phyloP scores from a whole-genome alignment of 2,113 vertebrate genomes.

The Chaenogobius annularis region DNA sequence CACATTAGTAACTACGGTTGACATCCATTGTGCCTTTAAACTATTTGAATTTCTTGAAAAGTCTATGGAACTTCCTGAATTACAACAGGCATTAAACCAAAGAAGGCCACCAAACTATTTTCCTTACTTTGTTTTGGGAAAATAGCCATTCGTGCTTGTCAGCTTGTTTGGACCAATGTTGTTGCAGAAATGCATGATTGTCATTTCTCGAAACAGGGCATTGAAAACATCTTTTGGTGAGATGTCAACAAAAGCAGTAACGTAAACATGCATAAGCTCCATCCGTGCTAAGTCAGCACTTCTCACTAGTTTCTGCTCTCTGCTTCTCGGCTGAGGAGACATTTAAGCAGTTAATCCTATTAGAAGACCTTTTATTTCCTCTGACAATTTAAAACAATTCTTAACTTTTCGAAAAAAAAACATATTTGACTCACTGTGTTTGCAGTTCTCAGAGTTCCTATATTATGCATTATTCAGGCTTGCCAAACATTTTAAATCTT shows the following conservation, averaged over 20 bases:
- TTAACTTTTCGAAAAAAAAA: background rate
- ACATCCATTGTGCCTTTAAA: too few relatives aligned
- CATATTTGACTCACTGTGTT: background rate
- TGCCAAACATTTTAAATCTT: background rate
- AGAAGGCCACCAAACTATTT: too few relatives aligned
- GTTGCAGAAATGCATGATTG: background rate
- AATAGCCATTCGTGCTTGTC: too few relatives aligned
- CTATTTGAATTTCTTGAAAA: too few relatives aligned
- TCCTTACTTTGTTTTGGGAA: too few relatives aligned
- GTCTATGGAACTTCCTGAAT: too few relatives aligned
- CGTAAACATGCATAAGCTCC: background rate
- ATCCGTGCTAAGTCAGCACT: too few relatives aligned
- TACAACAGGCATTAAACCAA: too few relatives aligned
- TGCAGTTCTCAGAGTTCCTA: background rate
- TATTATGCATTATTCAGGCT: background rate
- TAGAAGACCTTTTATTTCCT: background rate
- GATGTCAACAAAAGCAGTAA: background rate
- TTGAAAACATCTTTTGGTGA: background rate
- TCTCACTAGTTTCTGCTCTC: background rate
- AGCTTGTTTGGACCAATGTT: too few relatives aligned
- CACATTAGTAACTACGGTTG: too few relatives aligned
- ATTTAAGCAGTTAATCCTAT: constrained; percentile 2
- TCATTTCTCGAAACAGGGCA: background rate
- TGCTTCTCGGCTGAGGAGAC: background rate
- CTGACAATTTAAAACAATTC: background rate